These are phyloP conservation scores for Cosmopolites sordidus DNA, from an alignment of 2,888 invertebrate genomes.

Conservation along the genomic window DNA sequence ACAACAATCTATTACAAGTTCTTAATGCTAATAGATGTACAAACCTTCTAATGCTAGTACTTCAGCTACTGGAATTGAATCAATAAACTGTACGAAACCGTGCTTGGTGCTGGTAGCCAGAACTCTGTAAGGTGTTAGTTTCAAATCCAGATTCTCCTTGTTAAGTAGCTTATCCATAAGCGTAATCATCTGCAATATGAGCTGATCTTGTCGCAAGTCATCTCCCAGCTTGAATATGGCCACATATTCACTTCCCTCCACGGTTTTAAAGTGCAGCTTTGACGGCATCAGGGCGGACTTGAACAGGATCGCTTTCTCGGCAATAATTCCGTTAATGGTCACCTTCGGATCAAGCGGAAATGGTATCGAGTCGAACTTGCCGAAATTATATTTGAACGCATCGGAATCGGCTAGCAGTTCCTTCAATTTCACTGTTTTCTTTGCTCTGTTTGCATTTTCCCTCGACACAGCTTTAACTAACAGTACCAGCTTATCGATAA, in stretches of 20 bases:
- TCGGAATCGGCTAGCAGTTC: slow-evolving; percentile 77
- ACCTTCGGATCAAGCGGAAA: slow-evolving; percentile 90
- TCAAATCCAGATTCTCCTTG: slow-evolving; percentile 93
- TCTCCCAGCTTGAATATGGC: slow-evolving; percentile 98
- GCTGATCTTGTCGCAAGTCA: slow-evolving; percentile 94
- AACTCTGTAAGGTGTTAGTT: slow-evolving; percentile 91
- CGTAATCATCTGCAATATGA: slow-evolving; percentile 96
- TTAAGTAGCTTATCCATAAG: slow-evolving; percentile 94
- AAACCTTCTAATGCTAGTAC: slow-evolving; percentile 76
- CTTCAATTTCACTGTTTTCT: slow-evolving; percentile 87
- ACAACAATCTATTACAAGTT: too few species aligned
- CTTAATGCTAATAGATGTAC: too few species aligned
- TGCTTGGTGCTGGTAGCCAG: slow-evolving; percentile 94
- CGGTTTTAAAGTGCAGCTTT: slow-evolving; percentile 80
- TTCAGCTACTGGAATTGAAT: slow-evolving; percentile 89
- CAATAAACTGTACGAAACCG: slow-evolving; percentile 94
- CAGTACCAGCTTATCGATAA: slow-evolving; percentile 85
- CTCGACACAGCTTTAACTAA: slow-evolving; percentile 83
- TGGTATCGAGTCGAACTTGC: slow-evolving; percentile 86
- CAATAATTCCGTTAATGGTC: slow-evolving; percentile 81
- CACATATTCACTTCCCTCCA: slow-evolving; percentile 78
- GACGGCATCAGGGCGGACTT: slow-evolving; percentile 97
- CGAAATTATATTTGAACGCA: slow-evolving; percentile 79
- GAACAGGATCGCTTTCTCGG: slow-evolving; percentile 87
- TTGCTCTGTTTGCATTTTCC: slow-evolving; percentile 86